Conservation (phyloP, 1,140 invertebrate genomes). For the Bombus impatiens region DNA sequence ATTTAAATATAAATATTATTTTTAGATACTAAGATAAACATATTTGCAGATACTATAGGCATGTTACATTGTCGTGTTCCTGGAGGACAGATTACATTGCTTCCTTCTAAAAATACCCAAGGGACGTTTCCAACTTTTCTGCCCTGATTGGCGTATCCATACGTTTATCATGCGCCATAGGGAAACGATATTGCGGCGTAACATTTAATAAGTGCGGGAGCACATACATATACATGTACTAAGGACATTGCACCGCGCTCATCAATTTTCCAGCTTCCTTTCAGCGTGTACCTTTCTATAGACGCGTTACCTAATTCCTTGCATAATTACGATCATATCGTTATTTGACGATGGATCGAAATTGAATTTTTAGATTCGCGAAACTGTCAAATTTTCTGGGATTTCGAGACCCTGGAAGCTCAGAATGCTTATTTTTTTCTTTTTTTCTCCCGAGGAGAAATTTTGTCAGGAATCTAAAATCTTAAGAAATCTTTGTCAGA, state of each 20-base stretch:
- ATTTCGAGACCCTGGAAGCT: neutral
- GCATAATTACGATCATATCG: neutral
- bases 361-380: neutral
- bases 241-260: conserved; percentile 17
- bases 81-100: neutral
- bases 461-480: too few relatives aligned
- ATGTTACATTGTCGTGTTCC: neutral
- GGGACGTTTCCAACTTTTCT: conserved; percentile 42
- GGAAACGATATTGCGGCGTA: conserved; percentile 31
- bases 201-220: conserved; percentile 3
- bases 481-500: too few relatives aligned
- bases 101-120: conserved; percentile 22
- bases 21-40: neutral
- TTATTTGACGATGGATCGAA: neutral
- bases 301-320: neutral
- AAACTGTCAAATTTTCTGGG: neutral
- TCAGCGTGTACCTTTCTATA: neutral
- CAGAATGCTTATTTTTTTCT: neutral
- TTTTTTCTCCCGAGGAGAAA: neutral
- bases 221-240: neutral
- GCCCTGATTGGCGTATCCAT: conserved; percentile 24
- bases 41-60: neutral
- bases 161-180: conserved; percentile 15
- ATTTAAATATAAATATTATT: neutral
- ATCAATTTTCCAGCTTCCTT: neutral